Conservation (phyloP, 1,140 invertebrate species). For the Pentalonia nigronervosa region DNA sequence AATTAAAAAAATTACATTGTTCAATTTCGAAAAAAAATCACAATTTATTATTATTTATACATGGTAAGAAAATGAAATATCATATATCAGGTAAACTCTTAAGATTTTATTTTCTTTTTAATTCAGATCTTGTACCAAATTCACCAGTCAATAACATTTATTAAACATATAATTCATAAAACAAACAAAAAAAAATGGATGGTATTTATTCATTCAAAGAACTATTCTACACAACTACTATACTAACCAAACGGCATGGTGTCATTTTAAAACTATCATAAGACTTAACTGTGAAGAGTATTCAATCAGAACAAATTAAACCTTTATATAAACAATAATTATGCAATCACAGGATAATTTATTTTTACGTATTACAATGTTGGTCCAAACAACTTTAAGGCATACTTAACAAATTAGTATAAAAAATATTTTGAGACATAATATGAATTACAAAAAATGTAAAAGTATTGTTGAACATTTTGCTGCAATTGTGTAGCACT, state of each 20-base stretch:
- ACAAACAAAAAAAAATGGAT: conserved; percentile 25
- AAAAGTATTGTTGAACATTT: background rate
- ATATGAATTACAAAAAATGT: background rate
- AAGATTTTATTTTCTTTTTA: background rate
- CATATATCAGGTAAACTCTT: background rate
- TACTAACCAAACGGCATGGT: background rate
- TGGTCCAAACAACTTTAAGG: background rate
- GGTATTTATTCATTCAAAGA: background rate
- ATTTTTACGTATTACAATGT: conserved; percentile 11
- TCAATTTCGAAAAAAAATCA: conserved; percentile 16
- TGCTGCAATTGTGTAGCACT: background rate
- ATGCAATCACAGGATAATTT: background rate
- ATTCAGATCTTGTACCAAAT: background rate
- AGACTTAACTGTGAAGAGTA: background rate
- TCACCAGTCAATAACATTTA: background rate
- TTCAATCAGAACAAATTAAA: background rate
- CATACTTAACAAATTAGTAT: conserved; percentile 35
- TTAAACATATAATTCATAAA: conserved; percentile 21
- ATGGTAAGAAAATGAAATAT: background rate
- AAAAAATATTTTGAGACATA: background rate
- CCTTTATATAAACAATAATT: conserved; percentile 14
- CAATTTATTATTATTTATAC: conserved; percentile 16
- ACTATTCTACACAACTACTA: background rate
- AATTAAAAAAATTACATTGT: conserved; percentile 1
- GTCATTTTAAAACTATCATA: conserved; percentile 1